Conservation (phyloP, 1,140 invertebrate species). For the Drosophila oshimai region DNA sequence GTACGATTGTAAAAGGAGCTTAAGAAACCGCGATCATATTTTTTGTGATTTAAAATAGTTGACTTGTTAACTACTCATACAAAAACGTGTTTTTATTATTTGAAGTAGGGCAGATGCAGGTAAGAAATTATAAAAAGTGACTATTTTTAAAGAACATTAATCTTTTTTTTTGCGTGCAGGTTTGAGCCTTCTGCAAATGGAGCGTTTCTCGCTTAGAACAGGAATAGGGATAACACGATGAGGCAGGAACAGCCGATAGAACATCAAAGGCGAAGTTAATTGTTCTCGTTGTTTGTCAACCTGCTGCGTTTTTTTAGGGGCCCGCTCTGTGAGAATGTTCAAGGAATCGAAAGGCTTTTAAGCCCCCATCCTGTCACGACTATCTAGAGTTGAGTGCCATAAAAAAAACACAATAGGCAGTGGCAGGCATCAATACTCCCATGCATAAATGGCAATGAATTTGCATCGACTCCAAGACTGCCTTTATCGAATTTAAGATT, state of each 20-base stretch:
- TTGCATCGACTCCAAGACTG: neutral
- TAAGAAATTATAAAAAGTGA: too few relatives aligned
- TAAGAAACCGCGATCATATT: too few relatives aligned
- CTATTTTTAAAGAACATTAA: too few relatives aligned
- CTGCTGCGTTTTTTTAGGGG: constrained; percentile 7
- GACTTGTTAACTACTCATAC: too few relatives aligned
- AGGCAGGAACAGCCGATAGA: neutral
- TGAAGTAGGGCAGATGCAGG: too few relatives aligned
- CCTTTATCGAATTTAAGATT: constrained; percentile 7
- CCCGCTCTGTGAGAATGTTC: neutral
- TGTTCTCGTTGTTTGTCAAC: constrained; percentile 46
- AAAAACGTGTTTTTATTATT: too few relatives aligned
- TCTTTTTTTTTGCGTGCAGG: neutral
- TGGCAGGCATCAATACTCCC: neutral
- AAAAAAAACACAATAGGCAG: neutral
- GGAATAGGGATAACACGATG: neutral
- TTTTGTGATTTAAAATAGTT: too few relatives aligned
- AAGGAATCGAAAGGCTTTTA: constrained; percentile 18
- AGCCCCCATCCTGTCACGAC: neutral
- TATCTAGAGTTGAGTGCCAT: neutral
- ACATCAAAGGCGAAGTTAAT: constrained; percentile 68
- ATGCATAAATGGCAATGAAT: neutral
- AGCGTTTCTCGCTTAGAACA: neutral
- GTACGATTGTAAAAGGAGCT: too few relatives aligned
- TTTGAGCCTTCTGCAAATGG: neutral